These are phyloP conservation scores for Nasua narica DNA, from an alignment of 2,797 vertebrate genomes.

Conservation along the genomic window DNA sequence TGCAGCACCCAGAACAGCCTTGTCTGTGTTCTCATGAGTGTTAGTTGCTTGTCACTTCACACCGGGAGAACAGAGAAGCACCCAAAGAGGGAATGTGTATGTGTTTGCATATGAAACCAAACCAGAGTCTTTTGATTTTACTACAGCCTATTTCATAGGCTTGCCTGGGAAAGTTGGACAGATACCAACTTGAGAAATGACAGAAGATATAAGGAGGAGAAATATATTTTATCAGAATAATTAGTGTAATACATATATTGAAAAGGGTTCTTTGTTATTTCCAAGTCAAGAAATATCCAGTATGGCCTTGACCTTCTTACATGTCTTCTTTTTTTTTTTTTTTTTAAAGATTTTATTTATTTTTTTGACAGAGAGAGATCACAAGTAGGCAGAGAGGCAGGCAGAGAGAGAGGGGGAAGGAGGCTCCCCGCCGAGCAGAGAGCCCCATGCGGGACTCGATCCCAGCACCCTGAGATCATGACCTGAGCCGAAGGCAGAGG, in stretches of 20 bases:
- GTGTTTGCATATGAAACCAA: background rate
- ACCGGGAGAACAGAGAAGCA: background rate
- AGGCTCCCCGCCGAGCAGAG: too few relatives aligned
- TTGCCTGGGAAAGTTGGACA: background rate
- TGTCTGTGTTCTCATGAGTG: background rate
- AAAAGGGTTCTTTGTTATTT: constrained; percentile 12
- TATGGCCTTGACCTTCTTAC: background rate
- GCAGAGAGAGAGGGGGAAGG: too few relatives aligned
- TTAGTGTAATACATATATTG: background rate
- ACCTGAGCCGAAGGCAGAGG: too few relatives aligned
- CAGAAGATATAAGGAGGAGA: background rate
- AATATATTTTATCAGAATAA: constrained; percentile 21
- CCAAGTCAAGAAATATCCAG: background rate
- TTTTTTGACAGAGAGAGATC: too few relatives aligned
- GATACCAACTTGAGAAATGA: background rate
- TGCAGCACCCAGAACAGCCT: background rate
- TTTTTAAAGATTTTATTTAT: too few relatives aligned
- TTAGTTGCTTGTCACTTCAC: background rate
- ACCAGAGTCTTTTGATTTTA: background rate
- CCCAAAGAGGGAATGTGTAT: background rate
- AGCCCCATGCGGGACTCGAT: too few relatives aligned
- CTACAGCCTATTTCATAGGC: background rate
- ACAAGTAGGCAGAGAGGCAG: too few relatives aligned
- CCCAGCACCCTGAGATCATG: too few relatives aligned
- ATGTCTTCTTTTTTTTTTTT: too few relatives aligned